Percentiles rank a stretch among this genome's conserved stretches.
Evolutionary conservation across 2,113 vertebrate genomes (phyloP).

Genomic region (Dromaius novaehollandiae): DNA sequence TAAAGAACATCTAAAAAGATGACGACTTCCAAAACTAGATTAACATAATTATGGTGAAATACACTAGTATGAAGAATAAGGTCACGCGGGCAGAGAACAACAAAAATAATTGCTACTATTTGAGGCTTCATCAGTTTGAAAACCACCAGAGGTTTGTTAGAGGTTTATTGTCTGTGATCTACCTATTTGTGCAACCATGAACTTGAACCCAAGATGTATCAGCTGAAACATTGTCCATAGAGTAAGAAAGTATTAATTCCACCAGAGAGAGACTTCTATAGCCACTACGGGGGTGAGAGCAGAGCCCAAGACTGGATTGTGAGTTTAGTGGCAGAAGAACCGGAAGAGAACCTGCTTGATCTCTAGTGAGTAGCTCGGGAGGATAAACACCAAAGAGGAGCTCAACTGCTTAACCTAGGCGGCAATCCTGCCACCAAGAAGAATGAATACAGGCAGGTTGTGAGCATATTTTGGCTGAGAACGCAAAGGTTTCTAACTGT

Average conservation of each 20-base stretch:
- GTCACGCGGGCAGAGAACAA: neutral
- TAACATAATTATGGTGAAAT: neutral
- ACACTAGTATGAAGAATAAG: neutral
- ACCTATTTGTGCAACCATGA: neutral
- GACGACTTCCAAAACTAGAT: neutral
- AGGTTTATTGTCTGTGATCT: neutral
- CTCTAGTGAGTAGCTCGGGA: neutral
- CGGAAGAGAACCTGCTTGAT: neutral
- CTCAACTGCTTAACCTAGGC: neutral
- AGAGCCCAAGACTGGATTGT: neutral
- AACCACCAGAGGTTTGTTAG: neutral
- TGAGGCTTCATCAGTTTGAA: neutral
- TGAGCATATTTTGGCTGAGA: neutral
- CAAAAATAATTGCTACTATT: neutral
- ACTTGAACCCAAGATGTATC: neutral
- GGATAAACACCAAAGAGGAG: neutral
- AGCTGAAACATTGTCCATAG: neutral
- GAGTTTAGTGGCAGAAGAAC: neutral
- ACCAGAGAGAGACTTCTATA: neutral
- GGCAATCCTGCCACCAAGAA: neutral
- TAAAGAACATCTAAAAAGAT: neutral
- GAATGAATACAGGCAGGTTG: neutral
- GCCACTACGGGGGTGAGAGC: neutral
- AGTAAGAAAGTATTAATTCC: neutral
- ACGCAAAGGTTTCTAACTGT: neutral